A percentile compares a stretch with the other conserved stretches of the same genome.
Evolutionary conservation across 1,140 invertebrate species (phyloP).

Genomic region (Drosophila mayri): DNA sequence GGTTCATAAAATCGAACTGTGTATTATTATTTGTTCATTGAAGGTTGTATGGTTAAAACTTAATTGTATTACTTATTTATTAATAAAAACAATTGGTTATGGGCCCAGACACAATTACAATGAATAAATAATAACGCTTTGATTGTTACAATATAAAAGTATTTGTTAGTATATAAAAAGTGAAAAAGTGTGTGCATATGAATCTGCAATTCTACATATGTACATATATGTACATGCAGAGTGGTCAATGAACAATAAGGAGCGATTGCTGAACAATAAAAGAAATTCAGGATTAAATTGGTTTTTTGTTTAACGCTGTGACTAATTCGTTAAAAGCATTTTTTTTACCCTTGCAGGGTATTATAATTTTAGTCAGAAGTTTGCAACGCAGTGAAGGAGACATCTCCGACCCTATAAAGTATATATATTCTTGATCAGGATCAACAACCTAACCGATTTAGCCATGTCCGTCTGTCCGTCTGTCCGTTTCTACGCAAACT

Average conservation of each 20-base stretch:
- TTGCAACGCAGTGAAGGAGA: too few species aligned
- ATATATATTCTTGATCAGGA: too few species aligned
- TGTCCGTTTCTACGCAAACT: too few species aligned
- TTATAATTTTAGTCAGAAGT: too few species aligned
- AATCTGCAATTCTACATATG: background rate
- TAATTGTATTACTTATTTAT: background rate
- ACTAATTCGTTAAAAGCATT: too few species aligned
- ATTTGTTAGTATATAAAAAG: too few species aligned
- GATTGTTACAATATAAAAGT: background rate
- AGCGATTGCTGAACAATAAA: background rate
- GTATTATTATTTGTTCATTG: background rate
- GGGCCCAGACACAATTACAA: background rate
- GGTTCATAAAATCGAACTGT: slow-evolving; percentile 5
- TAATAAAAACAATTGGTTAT: background rate
- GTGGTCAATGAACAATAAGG: slow-evolving; percentile 5
- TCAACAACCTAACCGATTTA: too few species aligned
- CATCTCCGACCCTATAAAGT: too few species aligned
- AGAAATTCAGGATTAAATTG: background rate
- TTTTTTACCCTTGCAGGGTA: too few species aligned
- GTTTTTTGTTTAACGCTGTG: background rate
- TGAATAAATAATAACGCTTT: background rate
- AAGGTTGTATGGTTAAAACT: background rate
- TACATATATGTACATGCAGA: background rate
- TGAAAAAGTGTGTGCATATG: background rate
- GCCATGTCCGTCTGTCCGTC: too few species aligned